These are phyloP conservation scores for Callyntrura sp. DNA, from an alignment of 2,888 invertebrate species.

Conservation along the genomic window DNA sequence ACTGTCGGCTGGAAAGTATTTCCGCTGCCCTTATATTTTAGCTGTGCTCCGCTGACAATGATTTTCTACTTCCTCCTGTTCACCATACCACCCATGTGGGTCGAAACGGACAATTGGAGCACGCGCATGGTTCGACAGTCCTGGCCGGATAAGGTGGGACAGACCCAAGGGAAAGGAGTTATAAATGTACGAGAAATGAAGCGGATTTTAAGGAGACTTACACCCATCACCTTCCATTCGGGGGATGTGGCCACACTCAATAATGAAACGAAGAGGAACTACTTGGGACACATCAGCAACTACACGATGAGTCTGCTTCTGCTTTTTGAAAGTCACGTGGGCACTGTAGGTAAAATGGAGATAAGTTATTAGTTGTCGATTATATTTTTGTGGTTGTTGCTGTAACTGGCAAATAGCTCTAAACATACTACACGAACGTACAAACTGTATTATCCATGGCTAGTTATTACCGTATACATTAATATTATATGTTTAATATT, in stretches of 20 bases:
- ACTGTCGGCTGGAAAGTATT: constrained; percentile 29
- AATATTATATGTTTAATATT: too few relatives aligned
- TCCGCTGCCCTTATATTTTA: neutral
- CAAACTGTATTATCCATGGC: too few relatives aligned
- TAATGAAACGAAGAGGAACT: constrained; percentile 3
- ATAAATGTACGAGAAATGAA: neutral
- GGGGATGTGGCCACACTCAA: constrained; percentile 18
- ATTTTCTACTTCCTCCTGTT: neutral
- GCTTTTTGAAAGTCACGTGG: neutral
- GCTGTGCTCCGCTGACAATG: neutral
- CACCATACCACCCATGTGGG: neutral
- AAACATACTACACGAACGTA: too few relatives aligned
- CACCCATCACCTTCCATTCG: neutral
- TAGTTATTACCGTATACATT: too few relatives aligned
- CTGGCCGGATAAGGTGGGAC: neutral
- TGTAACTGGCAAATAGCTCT: too few relatives aligned
- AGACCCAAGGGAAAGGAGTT: neutral
- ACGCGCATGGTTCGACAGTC: neutral
- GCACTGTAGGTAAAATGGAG: too few relatives aligned
- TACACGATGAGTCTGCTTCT: constrained; percentile 2
- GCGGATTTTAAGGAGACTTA: neutral
- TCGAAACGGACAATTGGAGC: neutral
- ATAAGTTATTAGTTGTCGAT: too few relatives aligned
- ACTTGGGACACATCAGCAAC: neutral
- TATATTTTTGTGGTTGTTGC: too few relatives aligned